Evolutionary conservation across 2,888 invertebrate genomes (phyloP), one percentile per base, ranked within the genome.

Genomic region (Calliphora vomitoria): DNA sequence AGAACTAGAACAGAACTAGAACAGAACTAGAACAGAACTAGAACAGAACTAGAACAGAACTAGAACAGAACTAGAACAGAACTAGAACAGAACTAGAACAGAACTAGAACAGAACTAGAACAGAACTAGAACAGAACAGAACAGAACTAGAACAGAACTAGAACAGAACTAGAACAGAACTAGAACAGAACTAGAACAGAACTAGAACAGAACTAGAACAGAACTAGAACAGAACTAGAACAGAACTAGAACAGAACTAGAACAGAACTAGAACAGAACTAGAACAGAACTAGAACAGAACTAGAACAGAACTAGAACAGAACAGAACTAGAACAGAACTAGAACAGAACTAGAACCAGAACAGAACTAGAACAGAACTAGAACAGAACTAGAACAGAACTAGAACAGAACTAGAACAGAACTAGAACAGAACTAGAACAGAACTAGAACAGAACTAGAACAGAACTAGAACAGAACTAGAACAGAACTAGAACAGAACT

Each of bases 211-310:
- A 55, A 55, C 55, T 20, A 8, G 8, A 55, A 5, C 8, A 13
- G 55, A 55, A 55, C 55, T 53, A 18, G 18, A 53, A n/a, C 18
- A 13, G 55, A 55, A 55, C 55, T 55, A 55, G 55, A 55, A 55
- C 55, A 13, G 55, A 55, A 55, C 55, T 55, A 55, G 55, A 55
- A 55, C 55, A 13, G 55, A 55, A 55, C 55, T 55, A 55, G 55
- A 55, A 55, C 55, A 13, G 55, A 55, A 55, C 55, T 55, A 55
- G 55, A 55, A 55, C 55, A 13, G 55, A 55, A 55, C 55, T 55
- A 55, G 55, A 50, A 50, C 55, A 13, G 55, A 55, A 55, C 55
- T 55, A 55, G 55, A 55, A 55, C 55, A 13, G 55, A 55, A 55
- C 55, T 55, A 55, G 55, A 50, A 55, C 53, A n/a, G 18, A 18